phyloP scores from a whole-genome alignment of 2,797 vertebrate species.

The Aphelocoma californica region DNA sequence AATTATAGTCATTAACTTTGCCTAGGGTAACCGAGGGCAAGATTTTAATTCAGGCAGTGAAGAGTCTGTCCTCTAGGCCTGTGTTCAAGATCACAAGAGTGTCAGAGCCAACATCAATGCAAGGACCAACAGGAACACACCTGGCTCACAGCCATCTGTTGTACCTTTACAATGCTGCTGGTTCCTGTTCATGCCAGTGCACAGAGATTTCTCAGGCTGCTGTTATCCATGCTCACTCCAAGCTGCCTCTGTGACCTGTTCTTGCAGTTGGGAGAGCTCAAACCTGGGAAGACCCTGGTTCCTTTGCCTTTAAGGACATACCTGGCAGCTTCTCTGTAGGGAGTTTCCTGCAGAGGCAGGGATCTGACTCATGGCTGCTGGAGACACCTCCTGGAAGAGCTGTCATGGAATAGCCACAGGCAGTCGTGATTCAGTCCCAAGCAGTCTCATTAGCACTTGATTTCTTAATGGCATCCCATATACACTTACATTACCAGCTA shows the following conservation, averaged over 20 bases:
- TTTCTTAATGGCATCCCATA: not conserved
- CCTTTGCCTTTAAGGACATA: constrained; percentile 6
- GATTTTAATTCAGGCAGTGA: constrained; percentile 2
- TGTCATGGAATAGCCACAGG: not conserved
- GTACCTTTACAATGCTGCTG: not conserved
- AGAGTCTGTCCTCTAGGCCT: constrained; percentile 23
- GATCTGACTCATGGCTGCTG: constrained; percentile 21
- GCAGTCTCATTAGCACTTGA: constrained; percentile 32
- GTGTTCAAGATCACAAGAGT: not conserved
- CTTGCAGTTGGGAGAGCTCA: not conserved
- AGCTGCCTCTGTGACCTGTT: not conserved
- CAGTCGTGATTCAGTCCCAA: constrained; percentile 5
- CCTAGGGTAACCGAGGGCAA: not conserved
- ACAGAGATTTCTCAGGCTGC: not conserved
- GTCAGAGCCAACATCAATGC: not conserved
- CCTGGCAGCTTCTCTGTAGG: not conserved
- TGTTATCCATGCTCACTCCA: not conserved
- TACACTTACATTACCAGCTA: not conserved
- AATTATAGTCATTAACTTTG: constrained; percentile 45
- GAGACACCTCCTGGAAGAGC: constrained; percentile 28
- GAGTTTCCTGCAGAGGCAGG: not conserved
- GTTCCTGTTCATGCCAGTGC: not conserved
- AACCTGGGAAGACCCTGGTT: not conserved
- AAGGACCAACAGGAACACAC: not conserved
- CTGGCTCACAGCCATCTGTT: constrained; percentile 9